phyloP scores from a whole-genome alignment of 1,140 invertebrate genomes.

The Danaus melanippus region DNA sequence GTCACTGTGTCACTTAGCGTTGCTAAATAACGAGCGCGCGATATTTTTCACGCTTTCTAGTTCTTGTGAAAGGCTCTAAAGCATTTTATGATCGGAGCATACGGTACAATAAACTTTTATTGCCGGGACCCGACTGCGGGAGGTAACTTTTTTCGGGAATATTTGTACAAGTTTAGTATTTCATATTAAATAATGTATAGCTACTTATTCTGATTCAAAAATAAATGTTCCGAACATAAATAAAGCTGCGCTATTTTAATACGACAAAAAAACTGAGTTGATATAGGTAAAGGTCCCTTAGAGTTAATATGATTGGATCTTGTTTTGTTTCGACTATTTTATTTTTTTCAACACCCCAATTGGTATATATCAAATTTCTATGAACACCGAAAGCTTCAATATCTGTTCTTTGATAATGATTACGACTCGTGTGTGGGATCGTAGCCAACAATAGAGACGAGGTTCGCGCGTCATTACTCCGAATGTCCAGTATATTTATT shows the following conservation, averaged over 20 bases:
- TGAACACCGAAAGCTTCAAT: background rate
- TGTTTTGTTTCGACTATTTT: too few species aligned
- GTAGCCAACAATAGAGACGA: slow-evolving; percentile 10
- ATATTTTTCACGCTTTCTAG: slow-evolving; percentile 11
- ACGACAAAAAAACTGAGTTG: too few species aligned
- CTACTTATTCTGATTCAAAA: too few species aligned
- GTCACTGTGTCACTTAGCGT: slow-evolving; percentile 10
- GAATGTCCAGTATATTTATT: slow-evolving; percentile 16
- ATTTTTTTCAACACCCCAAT: too few species aligned
- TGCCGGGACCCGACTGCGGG: slow-evolving; percentile 9
- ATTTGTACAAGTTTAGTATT: too few species aligned
- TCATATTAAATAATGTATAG: too few species aligned
- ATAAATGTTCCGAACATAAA: too few species aligned
- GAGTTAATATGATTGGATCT: too few species aligned
- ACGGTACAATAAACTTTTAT: slow-evolving; percentile 16
- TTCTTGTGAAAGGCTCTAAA: slow-evolving; percentile 12
- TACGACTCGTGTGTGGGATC: background rate
- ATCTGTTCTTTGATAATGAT: slow-evolving; percentile 3
- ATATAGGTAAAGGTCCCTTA: too few species aligned
- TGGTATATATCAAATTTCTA: too few species aligned
- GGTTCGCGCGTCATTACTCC: slow-evolving; percentile 18
- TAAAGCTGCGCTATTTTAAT: too few species aligned
- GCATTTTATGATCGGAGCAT: slow-evolving; percentile 17
- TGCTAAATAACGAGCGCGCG: slow-evolving; percentile 8
- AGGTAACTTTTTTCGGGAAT: slow-evolving; percentile 1